Evolutionary conservation across 2,113 vertebrate species (phyloP), one percentile per base, ranked within the genome.

Genomic region (Mustela nigripes): DNA sequence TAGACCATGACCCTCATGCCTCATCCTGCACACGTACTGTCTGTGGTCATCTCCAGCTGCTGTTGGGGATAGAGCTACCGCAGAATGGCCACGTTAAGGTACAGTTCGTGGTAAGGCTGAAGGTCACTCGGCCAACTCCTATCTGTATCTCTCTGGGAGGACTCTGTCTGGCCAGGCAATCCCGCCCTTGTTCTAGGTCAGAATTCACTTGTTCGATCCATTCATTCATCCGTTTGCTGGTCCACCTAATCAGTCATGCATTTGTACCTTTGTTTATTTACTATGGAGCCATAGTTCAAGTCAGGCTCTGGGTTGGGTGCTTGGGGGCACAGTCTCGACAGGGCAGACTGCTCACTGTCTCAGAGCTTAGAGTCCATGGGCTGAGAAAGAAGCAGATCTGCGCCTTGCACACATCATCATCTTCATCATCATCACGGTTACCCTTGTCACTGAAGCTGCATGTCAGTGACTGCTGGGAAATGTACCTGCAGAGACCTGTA

Each of bases 161-260:
- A 31, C 28, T 69, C 48, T 48, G 65, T 69, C 45, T 45, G 62
- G 65, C 74, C 82, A 80, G 53, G n/a, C n/a, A 81, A 80, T 62
- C 18, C 26, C 81, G 73, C 50, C 21, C 24, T 93, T 78, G 11
- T 86, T 95, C 48, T 58, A 42, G 94, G n/a, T 78, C 53, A 89
- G 63, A 92, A 24, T 76, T 58, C 81, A 86, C 28, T 56, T 16
- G 11, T 31, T 69, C 56, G 19, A 56, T 31, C n/a, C 45, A 11
- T 31, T 65, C 19, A 22, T 39, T 74, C 73, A 60, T 28, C 36
- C 31, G 11, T 33, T 63, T 50, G 50, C 31, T 69, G 11, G 12
- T 50, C 69, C 8, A 58, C n/a, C 18, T 63, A 15, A 28, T 74
- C 56, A 26, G 48, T 69, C 39, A 4, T 63, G 0, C 10, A 45